These are phyloP conservation scores for Spermophilus dauricus DNA, from an alignment of 2,113 vertebrate species.

Conservation along the genomic window DNA sequence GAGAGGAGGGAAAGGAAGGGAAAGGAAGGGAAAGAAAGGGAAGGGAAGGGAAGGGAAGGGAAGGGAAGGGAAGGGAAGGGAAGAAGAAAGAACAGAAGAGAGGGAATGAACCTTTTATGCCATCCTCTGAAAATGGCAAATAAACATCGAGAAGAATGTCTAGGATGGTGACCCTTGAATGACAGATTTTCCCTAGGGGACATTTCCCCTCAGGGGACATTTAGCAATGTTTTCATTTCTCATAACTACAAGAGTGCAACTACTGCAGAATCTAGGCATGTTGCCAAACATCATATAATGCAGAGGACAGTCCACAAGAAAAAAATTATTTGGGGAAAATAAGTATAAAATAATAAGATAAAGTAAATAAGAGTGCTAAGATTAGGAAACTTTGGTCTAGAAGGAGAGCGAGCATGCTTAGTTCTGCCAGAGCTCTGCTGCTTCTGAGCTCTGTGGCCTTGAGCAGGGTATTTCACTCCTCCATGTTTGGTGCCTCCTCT, in stretches of 20 bases:
- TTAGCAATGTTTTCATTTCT: neutral
- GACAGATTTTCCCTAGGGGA: too few relatives aligned
- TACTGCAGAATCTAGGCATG: fast-evolving
- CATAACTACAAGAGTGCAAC: too few relatives aligned
- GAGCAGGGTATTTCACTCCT: neutral
- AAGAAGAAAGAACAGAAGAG: too few relatives aligned
- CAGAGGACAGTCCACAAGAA: neutral
- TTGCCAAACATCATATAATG: too few relatives aligned
- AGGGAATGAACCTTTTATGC: too few relatives aligned
- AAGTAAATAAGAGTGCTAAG: fast-evolving
- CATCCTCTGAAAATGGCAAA: neutral
- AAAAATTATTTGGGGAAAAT: neutral
- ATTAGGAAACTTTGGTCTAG: neutral
- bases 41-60: too few relatives aligned
- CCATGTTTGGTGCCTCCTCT: neutral
- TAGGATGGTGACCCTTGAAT: neutral
- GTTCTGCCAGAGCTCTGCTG: neutral
- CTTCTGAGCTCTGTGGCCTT: neutral
- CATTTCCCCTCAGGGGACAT: neutral
- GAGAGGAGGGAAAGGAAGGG: fast-evolving
- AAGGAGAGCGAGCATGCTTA: neutral
- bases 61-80: too few relatives aligned
- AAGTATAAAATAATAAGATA: too few relatives aligned
- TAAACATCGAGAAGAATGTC: neutral
- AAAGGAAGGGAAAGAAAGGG: too few relatives aligned